Evolutionary conservation across 2,797 vertebrate genomes (phyloP).

Genomic region (Acanthiza pusilla): DNA sequence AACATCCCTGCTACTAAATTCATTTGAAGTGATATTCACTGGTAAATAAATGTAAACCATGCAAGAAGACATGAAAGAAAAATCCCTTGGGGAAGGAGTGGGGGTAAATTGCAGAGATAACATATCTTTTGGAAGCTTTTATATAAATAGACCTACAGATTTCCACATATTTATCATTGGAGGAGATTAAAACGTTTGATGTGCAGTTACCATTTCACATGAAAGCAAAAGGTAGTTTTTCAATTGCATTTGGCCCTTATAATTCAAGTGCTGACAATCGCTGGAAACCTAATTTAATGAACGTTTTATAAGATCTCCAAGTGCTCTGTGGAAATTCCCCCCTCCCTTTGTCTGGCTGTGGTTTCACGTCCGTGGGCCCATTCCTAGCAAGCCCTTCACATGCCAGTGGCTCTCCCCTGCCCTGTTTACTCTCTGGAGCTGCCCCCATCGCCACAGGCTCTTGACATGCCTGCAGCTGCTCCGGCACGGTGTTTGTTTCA

Average conservation of each 20-base stretch:
- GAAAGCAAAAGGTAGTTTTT: conserved; percentile 49
- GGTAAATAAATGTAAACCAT: conserved; percentile 43
- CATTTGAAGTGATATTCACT: conserved; percentile 58
- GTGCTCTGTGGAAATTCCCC: conserved; percentile 27
- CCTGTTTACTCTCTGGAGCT: conserved; percentile 22
- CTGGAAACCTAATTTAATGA: conserved; percentile 45
- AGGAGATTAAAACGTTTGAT: conserved; percentile 57
- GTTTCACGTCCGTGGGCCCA: conserved; percentile 3
- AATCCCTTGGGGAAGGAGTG: conserved; percentile 40
- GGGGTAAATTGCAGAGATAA: conserved; percentile 59
- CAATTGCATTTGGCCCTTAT: conserved; percentile 35
- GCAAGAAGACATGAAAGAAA: conserved; percentile 58
- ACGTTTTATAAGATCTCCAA: background rate
- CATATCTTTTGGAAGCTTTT: conserved; percentile 57
- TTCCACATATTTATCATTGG: conserved; percentile 39
- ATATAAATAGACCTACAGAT: conserved; percentile 59
- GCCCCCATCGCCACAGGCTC: background rate
- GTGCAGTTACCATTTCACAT: conserved; percentile 48
- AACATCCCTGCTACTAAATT: conserved; percentile 40
- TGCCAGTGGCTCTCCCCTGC: conserved; percentile 17
- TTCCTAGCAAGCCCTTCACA: conserved; percentile 1
- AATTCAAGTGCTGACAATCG: conserved; percentile 17
- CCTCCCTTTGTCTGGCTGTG: background rate
- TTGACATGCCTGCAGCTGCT: conserved; percentile 22
- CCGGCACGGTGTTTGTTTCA: background rate